These are phyloP conservation scores for Schizotus pectinicornis DNA, from an alignment of 2,888 invertebrate genomes.

Conservation along the genomic window DNA sequence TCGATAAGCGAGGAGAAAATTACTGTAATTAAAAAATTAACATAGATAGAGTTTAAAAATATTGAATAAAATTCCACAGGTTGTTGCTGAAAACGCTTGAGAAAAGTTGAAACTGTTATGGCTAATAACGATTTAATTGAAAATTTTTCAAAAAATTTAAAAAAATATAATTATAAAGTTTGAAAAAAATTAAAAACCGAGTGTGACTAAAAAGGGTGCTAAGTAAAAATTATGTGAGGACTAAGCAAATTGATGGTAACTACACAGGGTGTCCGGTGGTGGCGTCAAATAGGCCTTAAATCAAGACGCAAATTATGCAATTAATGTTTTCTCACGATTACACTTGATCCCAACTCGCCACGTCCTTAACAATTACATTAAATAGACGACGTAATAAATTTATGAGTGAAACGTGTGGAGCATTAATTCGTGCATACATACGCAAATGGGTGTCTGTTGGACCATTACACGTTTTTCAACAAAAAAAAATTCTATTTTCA, in stretches of 20 bases:
- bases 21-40: too few species aligned
- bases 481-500: too few species aligned
- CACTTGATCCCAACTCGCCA: not conserved
- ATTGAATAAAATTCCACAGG: too few species aligned
- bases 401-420: slow-evolving; percentile 1
- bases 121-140: not conserved
- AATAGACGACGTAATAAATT: slow-evolving; percentile 2
- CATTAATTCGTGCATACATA: too few species aligned
- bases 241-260: not conserved
- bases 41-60: too few species aligned
- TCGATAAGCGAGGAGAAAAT: too few species aligned
- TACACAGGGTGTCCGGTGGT: not conserved
- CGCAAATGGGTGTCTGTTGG: too few species aligned
- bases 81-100: not conserved
- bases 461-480: too few species aligned
- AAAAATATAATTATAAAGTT: too few species aligned
- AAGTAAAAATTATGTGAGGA: not conserved
- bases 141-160: not conserved
- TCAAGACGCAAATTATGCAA: slow-evolving; percentile 5
- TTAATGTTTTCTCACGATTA: slow-evolving; percentile 10
- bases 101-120: not conserved
- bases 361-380: slow-evolving; percentile 3
- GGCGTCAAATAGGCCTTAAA: not conserved
- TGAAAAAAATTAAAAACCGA: too few species aligned
- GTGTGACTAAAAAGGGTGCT: too few species aligned